Percentiles rank a stretch among this genome's conserved stretches.
phyloP scores from a whole-genome alignment of 1,140 invertebrate species.

The Arion vulgaris region DNA sequence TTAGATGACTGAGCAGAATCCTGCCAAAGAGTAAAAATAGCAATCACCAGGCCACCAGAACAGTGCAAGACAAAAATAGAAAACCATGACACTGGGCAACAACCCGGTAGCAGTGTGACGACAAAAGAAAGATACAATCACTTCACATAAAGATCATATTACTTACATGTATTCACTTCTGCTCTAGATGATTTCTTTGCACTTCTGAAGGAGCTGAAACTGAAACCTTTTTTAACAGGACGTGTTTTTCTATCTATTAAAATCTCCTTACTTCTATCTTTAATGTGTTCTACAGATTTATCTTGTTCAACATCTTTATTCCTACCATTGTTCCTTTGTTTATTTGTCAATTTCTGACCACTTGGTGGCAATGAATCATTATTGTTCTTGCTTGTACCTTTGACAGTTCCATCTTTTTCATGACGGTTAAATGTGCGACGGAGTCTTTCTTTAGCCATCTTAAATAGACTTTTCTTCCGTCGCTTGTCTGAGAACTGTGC shows the following conservation, averaged over 20 bases:
- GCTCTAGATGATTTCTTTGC: slow-evolving; percentile 7
- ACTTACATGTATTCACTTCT: slow-evolving; percentile 6
- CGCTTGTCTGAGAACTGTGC: slow-evolving; percentile 23
- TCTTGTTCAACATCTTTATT: slow-evolving; percentile 41
- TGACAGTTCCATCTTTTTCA: slow-evolving; percentile 37
- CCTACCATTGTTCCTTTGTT: slow-evolving; percentile 31
- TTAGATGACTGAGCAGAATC: too few relatives aligned
- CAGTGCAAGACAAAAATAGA: too few relatives aligned
- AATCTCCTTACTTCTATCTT: background rate
- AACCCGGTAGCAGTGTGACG: too few relatives aligned
- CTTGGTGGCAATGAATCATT: slow-evolving; percentile 16
- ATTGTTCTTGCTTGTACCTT: slow-evolving; percentile 16
- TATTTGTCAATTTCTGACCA: slow-evolving; percentile 31
- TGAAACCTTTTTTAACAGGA: too few relatives aligned
- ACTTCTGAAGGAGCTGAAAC: slow-evolving; percentile 14
- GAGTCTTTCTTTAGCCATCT: slow-evolving; percentile 51
- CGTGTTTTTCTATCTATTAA: background rate
- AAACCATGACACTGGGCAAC: too few relatives aligned
- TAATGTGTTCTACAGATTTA: slow-evolving; percentile 32
- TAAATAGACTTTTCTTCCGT: slow-evolving; percentile 55
- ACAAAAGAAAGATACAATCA: too few relatives aligned
- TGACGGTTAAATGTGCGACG: slow-evolving; percentile 45
- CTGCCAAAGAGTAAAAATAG: too few relatives aligned
- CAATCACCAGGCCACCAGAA: too few relatives aligned
- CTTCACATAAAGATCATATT: too few relatives aligned